Percentiles rank a stretch among this genome's conserved stretches.
Evolutionary conservation across 2,113 vertebrate genomes (phyloP).

Genomic region (Capreolus pygargus): DNA sequence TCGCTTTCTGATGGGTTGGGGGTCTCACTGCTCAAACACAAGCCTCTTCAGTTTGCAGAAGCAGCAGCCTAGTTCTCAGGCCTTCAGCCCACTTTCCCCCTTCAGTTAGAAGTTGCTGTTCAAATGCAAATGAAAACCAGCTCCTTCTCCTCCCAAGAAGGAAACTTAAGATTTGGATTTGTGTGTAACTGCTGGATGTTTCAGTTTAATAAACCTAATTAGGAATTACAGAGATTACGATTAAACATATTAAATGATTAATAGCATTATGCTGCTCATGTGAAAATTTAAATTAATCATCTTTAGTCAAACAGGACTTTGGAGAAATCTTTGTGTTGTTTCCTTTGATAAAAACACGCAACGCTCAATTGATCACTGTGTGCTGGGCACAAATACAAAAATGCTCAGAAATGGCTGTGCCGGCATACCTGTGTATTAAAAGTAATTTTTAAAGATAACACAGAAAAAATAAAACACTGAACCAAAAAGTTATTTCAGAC

Average conservation of each 20-base stretch:
- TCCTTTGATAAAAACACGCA: conserved; percentile 64
- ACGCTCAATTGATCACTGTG: conserved; percentile 68
- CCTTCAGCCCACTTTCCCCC: background rate
- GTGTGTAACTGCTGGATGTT: conserved; percentile 35
- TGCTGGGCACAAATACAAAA: background rate
- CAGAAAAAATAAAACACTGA: background rate
- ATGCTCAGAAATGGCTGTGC: background rate
- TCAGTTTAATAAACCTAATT: conserved; percentile 70
- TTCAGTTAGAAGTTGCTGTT: background rate
- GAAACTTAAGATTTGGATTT: conserved; percentile 53
- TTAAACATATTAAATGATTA: conserved; percentile 77
- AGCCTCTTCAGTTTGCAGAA: background rate
- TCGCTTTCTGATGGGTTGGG: background rate
- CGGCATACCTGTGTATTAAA: background rate
- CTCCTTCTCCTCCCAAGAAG: conserved; percentile 28
- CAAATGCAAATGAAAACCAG: conserved; percentile 14
- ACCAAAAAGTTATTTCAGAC: background rate
- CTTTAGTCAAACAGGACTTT: conserved; percentile 55
- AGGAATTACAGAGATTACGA: conserved; percentile 69
- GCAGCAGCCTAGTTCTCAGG: background rate
- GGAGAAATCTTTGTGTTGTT: conserved; percentile 64
- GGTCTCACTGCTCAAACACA: background rate
- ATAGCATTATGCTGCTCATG: conserved; percentile 63
- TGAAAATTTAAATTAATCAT: conserved; percentile 76
- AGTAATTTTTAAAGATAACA: background rate